Base-by-base conservation (phyloP, 1,140 invertebrate genomes). In the Bradysia coprophila region DNA sequence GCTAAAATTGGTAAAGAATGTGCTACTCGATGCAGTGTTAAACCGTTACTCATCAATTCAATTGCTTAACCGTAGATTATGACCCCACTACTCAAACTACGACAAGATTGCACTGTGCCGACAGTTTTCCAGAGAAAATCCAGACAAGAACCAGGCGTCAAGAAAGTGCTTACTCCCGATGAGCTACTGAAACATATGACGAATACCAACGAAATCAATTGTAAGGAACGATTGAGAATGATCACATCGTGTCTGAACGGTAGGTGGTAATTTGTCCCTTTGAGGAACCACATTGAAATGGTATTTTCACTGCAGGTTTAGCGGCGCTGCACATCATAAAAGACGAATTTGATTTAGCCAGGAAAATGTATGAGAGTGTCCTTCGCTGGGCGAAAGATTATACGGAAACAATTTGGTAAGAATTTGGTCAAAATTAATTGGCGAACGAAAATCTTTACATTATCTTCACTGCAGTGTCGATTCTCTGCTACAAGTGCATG, bases 31-130 rank as follows among this genome's bases (percentile, higher is more conserved):
- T n/a, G n/a, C n/a, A n/a, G n/a, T n/a, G n/a, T n/a, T n/a, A n/a
- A n/a, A n/a, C n/a, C n/a, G n/a, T n/a, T n/a, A n/a, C n/a, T n/a
- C n/a, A n/a, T n/a, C n/a, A n/a, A n/a, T n/a, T n/a, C n/a, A n/a
- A n/a, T n/a, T n/a, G n/a, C n/a, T n/a, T n/a, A n/a, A n/a, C n/a
- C 13, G 6, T 28, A 28, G 24, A 28, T 28, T 28, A 48, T 85
- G 43, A 57, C 61, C 42, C 81, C 81, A 3, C 61, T 86, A 24
- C 50, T 78, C 32, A 66, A 68, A 32, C 61, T 86, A 32, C 64
- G 81, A 2, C 76, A 83, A 57, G 77, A 77, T 1, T 85, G 81
- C 54, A 73, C 72, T 16, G 75, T 84, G 60, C 80, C 81, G 2
- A 76, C 16, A 34, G 43, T 21, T 13, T 22, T n/a, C 18, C n/a